Conservation (phyloP, 1,140 invertebrate species). For the Aphelinus certus region DNA sequence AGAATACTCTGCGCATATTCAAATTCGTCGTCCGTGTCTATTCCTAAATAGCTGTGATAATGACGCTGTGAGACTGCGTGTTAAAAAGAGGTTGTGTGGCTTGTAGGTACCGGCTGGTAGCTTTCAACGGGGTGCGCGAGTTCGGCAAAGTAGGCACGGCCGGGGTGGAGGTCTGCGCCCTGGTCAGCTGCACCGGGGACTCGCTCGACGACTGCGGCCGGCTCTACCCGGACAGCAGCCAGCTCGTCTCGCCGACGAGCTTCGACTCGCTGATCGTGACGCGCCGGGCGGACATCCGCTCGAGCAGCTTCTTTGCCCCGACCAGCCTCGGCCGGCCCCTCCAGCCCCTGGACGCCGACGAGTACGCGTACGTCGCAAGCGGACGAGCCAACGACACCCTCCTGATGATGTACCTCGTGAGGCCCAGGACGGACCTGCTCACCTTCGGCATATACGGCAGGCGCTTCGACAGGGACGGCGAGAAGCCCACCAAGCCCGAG, state of each 20-base stretch:
- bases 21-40: too few relatives aligned
- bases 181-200: constrained; percentile 18
- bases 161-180: constrained; percentile 22
- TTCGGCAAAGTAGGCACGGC: neutral
- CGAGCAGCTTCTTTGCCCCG: neutral
- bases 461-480: constrained; percentile 5
- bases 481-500: neutral
- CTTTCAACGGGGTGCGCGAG: constrained; percentile 6
- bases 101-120: constrained; percentile 21
- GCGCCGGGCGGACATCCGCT: neutral
- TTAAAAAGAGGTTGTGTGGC: neutral
- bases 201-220: constrained; percentile 3
- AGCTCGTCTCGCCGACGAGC: neutral
- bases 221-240: neutral
- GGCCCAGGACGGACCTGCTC: neutral
- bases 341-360: neutral
- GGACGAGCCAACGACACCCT: constrained; percentile 1
- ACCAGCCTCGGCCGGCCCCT: neutral
- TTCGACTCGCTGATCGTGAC: constrained; percentile 21
- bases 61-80: too few relatives aligned
- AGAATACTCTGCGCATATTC: too few relatives aligned
- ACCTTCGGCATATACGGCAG: constrained; percentile 20
- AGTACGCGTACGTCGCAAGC: constrained; percentile 9
- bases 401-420: constrained; percentile 10
- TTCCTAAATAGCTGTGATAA: too few relatives aligned